phyloP scores from a whole-genome alignment of 2,113 vertebrate species.

The Catagonus wagneri region DNA sequence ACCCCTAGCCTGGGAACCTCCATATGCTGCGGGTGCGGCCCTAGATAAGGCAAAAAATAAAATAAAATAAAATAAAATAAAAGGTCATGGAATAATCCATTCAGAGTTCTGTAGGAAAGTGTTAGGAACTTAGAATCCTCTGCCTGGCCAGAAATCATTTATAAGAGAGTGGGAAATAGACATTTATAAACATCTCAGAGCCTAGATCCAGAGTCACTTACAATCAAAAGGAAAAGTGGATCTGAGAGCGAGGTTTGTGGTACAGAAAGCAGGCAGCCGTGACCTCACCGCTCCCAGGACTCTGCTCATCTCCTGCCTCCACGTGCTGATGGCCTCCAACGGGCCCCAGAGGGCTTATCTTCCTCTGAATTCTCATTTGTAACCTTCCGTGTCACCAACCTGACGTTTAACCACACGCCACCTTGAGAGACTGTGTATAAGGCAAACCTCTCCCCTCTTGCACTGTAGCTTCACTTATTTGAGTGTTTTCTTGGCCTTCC shows the following conservation, averaged over 20 bases:
- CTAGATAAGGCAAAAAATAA: no score
- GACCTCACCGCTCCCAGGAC: neutral
- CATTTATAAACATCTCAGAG: neutral
- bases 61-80: no score
- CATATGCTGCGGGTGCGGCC: no score
- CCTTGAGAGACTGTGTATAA: neutral
- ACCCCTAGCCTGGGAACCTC: no score
- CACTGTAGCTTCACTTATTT: neutral
- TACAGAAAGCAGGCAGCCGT: neutral
- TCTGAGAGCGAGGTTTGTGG: neutral
- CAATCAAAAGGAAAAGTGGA: neutral
- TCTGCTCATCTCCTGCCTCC: neutral
- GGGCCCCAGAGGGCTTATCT: neutral
- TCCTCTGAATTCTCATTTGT: neutral
- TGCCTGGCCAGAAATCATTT: neutral
- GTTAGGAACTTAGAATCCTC: neutral
- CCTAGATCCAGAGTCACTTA: neutral
- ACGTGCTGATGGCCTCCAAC: neutral
- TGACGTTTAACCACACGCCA: neutral
- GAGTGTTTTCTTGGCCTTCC: neutral
- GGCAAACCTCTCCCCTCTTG: neutral
- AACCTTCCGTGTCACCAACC: neutral
- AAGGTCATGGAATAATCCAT: neutral
- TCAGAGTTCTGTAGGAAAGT: neutral
- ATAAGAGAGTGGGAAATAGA: neutral